Evolutionary conservation across 2,888 invertebrate species (phyloP).

Genomic region (Nomada lathburiana): DNA sequence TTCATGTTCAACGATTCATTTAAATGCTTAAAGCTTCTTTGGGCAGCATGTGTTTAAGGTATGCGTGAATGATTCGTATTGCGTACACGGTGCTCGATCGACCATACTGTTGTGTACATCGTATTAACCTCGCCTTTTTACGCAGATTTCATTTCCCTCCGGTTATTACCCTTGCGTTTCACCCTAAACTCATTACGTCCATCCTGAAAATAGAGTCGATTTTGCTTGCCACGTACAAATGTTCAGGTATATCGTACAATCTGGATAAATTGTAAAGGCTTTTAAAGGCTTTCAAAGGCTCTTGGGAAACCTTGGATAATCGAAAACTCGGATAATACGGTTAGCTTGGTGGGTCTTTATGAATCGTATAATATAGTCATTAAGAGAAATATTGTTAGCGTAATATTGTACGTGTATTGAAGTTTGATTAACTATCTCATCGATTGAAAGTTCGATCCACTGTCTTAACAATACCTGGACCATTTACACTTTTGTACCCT

Average conservation of each 20-base stretch:
- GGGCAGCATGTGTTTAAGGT: conserved; percentile 1
- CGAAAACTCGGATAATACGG: too few species aligned
- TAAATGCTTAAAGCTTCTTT: conserved; percentile 25
- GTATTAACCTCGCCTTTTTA: conserved; percentile 59
- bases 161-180: conserved; percentile 29
- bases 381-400: too few species aligned
- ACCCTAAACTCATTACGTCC: conserved; percentile 20
- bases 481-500: too few species aligned
- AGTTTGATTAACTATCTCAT: too few species aligned
- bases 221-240: conserved; percentile 27
- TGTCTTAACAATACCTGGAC: too few species aligned
- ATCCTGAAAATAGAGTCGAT: conserved; percentile 25
- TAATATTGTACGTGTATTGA: too few species aligned
- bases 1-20: conserved; percentile 34
- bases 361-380: too few species aligned
- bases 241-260: conserved; percentile 38
- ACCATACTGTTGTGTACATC: conserved; percentile 48
- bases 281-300: too few species aligned
- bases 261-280: neutral
- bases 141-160: conserved; percentile 58
- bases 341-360: too few species aligned
- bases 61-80: conserved; percentile 22
- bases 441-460: too few species aligned
- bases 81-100: conserved; percentile 55
- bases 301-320: too few species aligned